These are phyloP conservation scores for Amphimedon queenslandica DNA, from an alignment of 37 sponge, comb jelly and placozoan genomes.

Conservation along the genomic window DNA sequence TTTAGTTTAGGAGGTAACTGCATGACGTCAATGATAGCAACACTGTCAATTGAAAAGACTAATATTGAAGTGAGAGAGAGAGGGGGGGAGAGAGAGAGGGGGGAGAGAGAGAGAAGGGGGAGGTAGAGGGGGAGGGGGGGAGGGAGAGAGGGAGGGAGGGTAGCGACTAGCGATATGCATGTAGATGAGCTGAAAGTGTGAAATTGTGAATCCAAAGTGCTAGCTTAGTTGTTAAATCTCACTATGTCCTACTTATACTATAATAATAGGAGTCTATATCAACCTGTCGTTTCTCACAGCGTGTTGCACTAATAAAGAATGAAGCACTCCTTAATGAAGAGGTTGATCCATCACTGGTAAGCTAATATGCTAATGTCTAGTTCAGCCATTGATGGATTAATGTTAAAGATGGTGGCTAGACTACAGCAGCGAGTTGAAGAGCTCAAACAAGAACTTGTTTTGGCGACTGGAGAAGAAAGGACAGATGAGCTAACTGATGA, in stretches of 20 bases:
- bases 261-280: slow-evolving; percentile 84
- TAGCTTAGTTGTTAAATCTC: neutral
- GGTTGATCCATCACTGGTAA: slow-evolving; percentile 88
- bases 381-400: neutral
- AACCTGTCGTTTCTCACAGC: slow-evolving; percentile 96
- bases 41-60: slow-evolving; percentile 88
- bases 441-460: slow-evolving; percentile 77
- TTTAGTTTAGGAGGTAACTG: slow-evolving; percentile 97
- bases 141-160: too few relatives aligned
- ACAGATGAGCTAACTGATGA: slow-evolving; percentile 78
- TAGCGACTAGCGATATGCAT: neutral
- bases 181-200: too few relatives aligned
- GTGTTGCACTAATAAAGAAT: slow-evolving; percentile 97
- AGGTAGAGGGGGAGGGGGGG: too few relatives aligned
- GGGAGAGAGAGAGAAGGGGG: too few relatives aligned
- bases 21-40: slow-evolving; percentile 97
- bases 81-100: too few relatives aligned
- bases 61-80: slow-evolving; percentile 80
- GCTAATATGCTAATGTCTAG: neutral
- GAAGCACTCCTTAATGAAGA: slow-evolving; percentile 96
- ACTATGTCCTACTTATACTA: neutral
- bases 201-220: too few relatives aligned
- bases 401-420: slow-evolving; percentile 70
- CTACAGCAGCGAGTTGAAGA: slow-evolving; percentile 81
- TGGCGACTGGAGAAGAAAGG: slow-evolving; percentile 89